phyloP scores from a whole-genome alignment of 1,140 invertebrate species.

The Theocolax elegans region DNA sequence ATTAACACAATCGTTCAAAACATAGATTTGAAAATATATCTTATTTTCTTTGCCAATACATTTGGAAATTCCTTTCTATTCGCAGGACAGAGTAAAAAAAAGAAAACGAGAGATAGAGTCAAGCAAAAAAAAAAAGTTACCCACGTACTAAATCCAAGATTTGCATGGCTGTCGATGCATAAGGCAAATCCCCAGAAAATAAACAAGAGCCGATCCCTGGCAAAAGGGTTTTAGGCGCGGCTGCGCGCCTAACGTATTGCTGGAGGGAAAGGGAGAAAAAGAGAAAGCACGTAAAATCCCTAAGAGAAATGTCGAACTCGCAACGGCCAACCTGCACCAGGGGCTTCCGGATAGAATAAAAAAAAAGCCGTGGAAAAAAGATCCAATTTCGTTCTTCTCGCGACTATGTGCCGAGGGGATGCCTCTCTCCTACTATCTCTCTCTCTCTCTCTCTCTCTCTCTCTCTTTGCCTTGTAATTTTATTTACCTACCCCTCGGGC shows the following conservation, averaged over 20 bases:
- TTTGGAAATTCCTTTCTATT: too few species aligned
- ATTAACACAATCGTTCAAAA: too few species aligned
- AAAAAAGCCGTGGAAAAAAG: constrained; percentile 11
- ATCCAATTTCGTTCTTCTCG: constrained; percentile 39
- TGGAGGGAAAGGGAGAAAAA: neutral
- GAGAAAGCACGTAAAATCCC: constrained; percentile 25
- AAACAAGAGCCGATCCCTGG: constrained; percentile 25
- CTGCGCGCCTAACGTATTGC: neutral
- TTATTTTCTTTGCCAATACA: too few species aligned
- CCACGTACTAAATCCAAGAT: constrained; percentile 34
- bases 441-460: constrained; percentile 29
- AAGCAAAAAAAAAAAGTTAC: too few species aligned
- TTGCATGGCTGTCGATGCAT: constrained; percentile 36
- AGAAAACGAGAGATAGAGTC: constrained; percentile 7
- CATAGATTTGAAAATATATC: too few species aligned
- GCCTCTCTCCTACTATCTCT: constrained; percentile 14
- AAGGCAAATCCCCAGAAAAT: constrained; percentile 38
- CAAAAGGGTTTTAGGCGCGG: constrained; percentile 27
- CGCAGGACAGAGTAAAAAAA: too few species aligned
- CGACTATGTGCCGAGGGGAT: constrained; percentile 17
- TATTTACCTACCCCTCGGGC: constrained; percentile 36
- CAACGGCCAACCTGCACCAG: too few species aligned
- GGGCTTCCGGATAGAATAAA: neutral
- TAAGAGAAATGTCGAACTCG: constrained; percentile 38
- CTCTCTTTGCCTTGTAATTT: constrained; percentile 39